A percentile compares a stretch with the other conserved stretches of the same genome.
These are phyloP conservation scores for Pseudomugil tenellus DNA, from an alignment of 2,797 vertebrate species.

Conservation along the genomic window DNA sequence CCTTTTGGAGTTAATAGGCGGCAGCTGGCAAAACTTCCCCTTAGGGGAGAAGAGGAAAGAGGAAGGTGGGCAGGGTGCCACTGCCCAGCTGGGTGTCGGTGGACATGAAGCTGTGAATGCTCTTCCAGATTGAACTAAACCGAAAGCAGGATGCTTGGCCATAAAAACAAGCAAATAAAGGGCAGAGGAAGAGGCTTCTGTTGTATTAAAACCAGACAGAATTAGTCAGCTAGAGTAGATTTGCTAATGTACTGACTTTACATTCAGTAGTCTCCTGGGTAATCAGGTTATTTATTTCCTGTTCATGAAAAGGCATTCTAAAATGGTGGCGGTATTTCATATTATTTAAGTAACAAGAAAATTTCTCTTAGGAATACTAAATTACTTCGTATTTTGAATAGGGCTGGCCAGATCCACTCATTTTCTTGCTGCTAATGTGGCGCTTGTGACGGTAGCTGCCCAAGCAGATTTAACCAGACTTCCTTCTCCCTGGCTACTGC, in stretches of 20 bases:
- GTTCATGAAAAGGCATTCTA: not conserved
- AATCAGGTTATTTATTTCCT: not conserved
- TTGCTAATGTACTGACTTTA: not conserved
- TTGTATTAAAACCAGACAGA: not conserved
- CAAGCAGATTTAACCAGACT: no score
- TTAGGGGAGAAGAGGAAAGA: conserved; percentile 9
- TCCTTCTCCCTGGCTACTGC: no score
- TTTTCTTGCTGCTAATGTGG: no score
- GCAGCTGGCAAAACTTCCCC: conserved; percentile 39
- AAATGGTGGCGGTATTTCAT: not conserved
- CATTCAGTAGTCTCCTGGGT: not conserved
- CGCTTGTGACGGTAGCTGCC: no score
- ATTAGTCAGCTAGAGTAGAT: not conserved
- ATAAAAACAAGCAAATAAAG: not conserved
- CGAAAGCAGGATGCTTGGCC: not conserved
- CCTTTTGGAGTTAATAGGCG: conserved; percentile 36
- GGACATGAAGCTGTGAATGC: conserved; percentile 22
- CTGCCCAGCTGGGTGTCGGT: conserved; percentile 38
- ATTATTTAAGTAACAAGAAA: not conserved
- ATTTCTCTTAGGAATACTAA: not conserved
- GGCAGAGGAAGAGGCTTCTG: not conserved
- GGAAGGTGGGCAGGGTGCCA: conserved; percentile 23
- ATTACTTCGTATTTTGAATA: no score
- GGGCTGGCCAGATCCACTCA: no score
- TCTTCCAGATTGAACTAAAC: conserved; percentile 12